Evolutionary conservation across 2,797 vertebrate genomes (phyloP).

Genomic region (Ceryle rudis): DNA sequence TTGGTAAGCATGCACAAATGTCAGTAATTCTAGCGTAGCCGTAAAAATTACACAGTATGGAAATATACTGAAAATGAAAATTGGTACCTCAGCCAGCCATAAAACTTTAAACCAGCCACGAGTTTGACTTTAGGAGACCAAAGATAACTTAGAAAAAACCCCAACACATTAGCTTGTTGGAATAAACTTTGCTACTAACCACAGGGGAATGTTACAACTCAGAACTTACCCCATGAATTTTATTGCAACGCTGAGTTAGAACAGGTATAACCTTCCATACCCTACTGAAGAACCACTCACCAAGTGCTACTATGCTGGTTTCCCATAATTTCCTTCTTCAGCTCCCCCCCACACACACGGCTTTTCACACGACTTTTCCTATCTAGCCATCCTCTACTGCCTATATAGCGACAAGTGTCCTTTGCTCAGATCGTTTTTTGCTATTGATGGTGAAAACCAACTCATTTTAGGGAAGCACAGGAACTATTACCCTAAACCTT

Average conservation of each 20-base stretch:
- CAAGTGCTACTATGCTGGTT: not conserved
- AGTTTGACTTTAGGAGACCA: slow-evolving; percentile 46
- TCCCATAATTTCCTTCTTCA: not conserved
- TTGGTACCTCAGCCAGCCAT: slow-evolving; percentile 22
- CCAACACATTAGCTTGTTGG: not conserved
- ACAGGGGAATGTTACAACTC: not conserved
- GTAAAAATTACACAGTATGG: slow-evolving; percentile 44
- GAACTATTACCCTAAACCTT: not conserved
- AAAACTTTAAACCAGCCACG: not conserved
- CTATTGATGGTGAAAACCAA: not conserved
- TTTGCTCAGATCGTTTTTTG: not conserved
- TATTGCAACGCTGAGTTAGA: slow-evolving; percentile 10
- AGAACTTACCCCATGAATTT: not conserved
- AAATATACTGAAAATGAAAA: slow-evolving; percentile 44
- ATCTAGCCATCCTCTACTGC: not conserved
- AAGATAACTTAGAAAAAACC: not conserved
- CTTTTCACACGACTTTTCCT: not conserved
- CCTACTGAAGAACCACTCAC: not conserved
- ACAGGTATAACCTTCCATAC: not conserved
- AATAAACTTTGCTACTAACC: slow-evolving; percentile 35
- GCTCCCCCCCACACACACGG: no score
- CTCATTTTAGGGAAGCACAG: not conserved
- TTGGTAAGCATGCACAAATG: slow-evolving; percentile 35
- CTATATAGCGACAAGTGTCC: not conserved
- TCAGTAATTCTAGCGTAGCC: slow-evolving; percentile 40